These are phyloP conservation scores for Rutpela maculata DNA, from an alignment of 2,888 invertebrate species.

Conservation along the genomic window DNA sequence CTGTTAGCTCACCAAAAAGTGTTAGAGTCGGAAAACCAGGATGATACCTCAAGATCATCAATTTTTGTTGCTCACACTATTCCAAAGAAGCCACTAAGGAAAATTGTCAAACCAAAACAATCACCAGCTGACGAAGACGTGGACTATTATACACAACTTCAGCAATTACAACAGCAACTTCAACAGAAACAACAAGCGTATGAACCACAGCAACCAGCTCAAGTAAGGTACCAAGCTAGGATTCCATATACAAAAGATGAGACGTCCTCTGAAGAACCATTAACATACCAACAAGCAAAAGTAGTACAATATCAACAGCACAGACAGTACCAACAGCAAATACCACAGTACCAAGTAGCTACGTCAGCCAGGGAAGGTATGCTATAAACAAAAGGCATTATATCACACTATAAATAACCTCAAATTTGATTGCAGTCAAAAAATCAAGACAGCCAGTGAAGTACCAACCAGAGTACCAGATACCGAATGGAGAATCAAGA, in stretches of 20 bases:
- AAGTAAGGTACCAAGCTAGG: slow-evolving; percentile 55
- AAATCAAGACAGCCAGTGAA: slow-evolving; percentile 4
- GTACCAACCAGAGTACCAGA: slow-evolving; percentile 7
- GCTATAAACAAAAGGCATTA: background rate
- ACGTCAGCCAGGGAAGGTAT: slow-evolving; percentile 16
- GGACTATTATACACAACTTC: slow-evolving; percentile 34
- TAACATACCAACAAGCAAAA: slow-evolving; percentile 62
- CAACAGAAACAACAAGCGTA: slow-evolving; percentile 29
- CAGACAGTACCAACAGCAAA: slow-evolving; percentile 37
- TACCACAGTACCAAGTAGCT: slow-evolving; percentile 13
- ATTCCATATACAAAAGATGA: slow-evolving; percentile 49
- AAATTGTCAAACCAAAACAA: slow-evolving; percentile 35
- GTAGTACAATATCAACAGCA: slow-evolving; percentile 52
- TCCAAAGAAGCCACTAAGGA: slow-evolving; percentile 38
- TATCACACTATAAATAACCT: background rate
- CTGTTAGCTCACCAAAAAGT: slow-evolving; percentile 41
- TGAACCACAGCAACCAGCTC: slow-evolving; percentile 60
- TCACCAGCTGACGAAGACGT: slow-evolving; percentile 35
- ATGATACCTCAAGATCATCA: slow-evolving; percentile 33
- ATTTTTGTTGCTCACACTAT: slow-evolving; percentile 40
- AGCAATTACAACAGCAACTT: slow-evolving; percentile 32
- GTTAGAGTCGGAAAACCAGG: slow-evolving; percentile 24
- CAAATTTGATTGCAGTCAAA: slow-evolving; percentile 13
- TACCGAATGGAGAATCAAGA: background rate
- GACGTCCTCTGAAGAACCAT: slow-evolving; percentile 41